Base-by-base conservation (phyloP, 2,113 vertebrate species). In the Eurystomus gularis region DNA sequence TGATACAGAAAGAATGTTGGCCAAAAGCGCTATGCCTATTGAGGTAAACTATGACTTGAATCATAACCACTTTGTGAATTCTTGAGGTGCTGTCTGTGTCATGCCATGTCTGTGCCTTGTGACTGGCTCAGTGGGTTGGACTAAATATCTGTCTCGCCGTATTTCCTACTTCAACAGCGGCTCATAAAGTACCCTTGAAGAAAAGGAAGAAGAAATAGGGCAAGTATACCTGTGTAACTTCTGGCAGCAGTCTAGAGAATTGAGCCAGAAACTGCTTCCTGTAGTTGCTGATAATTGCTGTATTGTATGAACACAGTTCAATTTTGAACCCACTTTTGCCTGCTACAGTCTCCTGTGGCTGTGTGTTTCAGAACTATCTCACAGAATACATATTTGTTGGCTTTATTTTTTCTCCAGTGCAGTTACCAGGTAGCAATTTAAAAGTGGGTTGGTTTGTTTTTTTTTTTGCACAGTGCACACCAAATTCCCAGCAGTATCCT, bases 1-100 rank as follows among this genome's bases (percentile, higher is more conserved):
- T 80, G 99, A 99, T 92, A 99, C 99, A 0, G 99, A 99, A 78
- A 98, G 99, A 90, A 99, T 99, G 99, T 91, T 99, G 97, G 99
- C 99, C 72, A 99, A 99, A 91, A 99, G 99, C 2, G 99, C 99
- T 61, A 99, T 99, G 99, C 99, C 99, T 3, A 99, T 99, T 6
- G 99, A 99, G 98, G 99, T 99, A 94, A 98, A 85, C 20, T 28
- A 72, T 70, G 24, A 42, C 46, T 81, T 75, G 40, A 82, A 11
- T 75, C 39, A 0, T 48, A 48, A 46, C 25, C 9, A 2, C 20
- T 66, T 51, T n/a, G 55, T 82, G 57, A 76, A 49, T 62, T 72
- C 51, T 78, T 70, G 70, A 62, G 88, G 39, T 90, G 66, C 48
- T 76, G 46, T 48, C 39, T 70, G 44, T 94, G 72, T 68, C 40